Evolutionary conservation across 2,888 invertebrate genomes (phyloP), one percentile per base, ranked within the genome.

Genomic region (Scelioninae gen. 1): DNA sequence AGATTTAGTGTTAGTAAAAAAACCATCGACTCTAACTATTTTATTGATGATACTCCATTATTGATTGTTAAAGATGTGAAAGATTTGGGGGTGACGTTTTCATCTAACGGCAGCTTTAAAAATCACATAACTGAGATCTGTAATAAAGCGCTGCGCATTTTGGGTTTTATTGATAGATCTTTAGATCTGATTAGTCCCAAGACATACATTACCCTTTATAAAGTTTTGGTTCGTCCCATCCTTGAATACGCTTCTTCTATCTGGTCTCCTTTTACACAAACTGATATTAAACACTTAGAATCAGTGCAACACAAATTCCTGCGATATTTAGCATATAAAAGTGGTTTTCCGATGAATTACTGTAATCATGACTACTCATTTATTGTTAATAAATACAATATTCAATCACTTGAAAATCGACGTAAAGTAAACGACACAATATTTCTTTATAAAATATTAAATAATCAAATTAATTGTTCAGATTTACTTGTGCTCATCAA

Each of bases 231-330:
- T 31, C 29, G 53, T n/a, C 53, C 53, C 15, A 11, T 32, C 53
- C 53, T 29, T 23, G 23, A 23, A 23, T 23, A 23, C 4, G 23
- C 2, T 23, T 23, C 23, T 23, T 4, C 23, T 23, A 15, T 53
- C 0, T 53, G 53, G 53, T 53, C 53, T 5, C 53, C 53, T 0
- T 53, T 5, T n/a, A 53, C 53, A 4, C 3, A 4, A 7, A 0
- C 1, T 31, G n/a, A 53, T 53, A 15, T 13, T n/a, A 31, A 53
- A 4, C 6, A 1, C 3, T 31, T 53, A n/a, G 53, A 53, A 53
- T 53, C 53, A 9, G 53, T 53, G 0, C 53, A 53, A 32, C 62
- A 47, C 5, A 58, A 58, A 40, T 43, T 47, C 13, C 15, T 47
- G 32, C 7, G 62, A 32, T 47, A 47, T 0, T 15, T 63, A 47